Percentiles rank a stretch among this genome's conserved stretches.
Conservation (phyloP, 2,797 vertebrate species). For the Eulemur albifrons region DNA sequence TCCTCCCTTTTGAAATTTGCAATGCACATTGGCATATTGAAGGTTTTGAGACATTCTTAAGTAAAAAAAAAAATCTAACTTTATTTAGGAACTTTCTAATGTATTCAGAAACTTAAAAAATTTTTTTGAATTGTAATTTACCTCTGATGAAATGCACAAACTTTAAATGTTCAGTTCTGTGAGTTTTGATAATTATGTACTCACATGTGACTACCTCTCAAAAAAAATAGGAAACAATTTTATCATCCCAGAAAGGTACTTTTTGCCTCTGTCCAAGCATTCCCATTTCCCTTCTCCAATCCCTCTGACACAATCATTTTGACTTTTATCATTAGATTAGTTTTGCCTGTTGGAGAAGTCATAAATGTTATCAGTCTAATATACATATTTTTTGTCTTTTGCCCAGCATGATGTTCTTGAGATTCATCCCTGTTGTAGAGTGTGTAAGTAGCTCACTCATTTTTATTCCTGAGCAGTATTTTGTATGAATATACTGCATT, state of each 20-base stretch:
- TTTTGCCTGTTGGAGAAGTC: background rate
- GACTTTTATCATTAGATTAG: background rate
- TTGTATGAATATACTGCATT: background rate
- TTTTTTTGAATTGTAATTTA: background rate
- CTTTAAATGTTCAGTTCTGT: background rate
- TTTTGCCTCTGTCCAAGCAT: background rate
- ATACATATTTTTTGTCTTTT: background rate
- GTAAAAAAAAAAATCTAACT: background rate
- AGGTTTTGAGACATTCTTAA: background rate
- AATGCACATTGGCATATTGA: background rate
- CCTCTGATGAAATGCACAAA: background rate
- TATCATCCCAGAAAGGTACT: background rate
- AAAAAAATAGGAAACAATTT: background rate
- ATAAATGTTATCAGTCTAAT: background rate
- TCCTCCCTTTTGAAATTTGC: background rate
- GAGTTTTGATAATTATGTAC: conserved; percentile 1
- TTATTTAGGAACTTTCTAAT: background rate
- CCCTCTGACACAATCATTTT: background rate
- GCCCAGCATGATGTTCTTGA: background rate
- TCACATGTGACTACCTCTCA: background rate
- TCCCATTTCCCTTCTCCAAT: background rate
- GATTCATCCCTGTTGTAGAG: background rate
- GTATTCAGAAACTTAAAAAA: background rate
- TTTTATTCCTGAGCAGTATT: conserved; percentile 8
- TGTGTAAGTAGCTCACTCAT: background rate